Base-by-base conservation (phyloP, 1,140 invertebrate genomes). In the Propsilocerus akamusi region DNA sequence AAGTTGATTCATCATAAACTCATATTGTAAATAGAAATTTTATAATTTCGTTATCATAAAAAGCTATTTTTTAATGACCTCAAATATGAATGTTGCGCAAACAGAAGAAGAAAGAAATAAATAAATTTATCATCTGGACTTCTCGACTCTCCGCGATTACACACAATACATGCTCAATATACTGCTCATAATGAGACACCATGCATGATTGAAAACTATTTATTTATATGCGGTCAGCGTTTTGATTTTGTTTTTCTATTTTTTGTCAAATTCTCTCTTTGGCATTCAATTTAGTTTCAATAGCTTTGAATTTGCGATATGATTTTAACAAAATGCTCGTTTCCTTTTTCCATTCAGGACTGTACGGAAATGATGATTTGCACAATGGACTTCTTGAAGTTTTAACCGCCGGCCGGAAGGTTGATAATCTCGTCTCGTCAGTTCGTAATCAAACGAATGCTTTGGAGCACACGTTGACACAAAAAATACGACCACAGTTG, bases 331-430 rank as follows among this genome's bases (percentile, higher is more conserved):
- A n/a, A n/a, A n/a, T n/a, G n/a, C n/a, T n/a, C n/a, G n/a, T n/a
- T n/a, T n/a, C 14, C 10, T 32, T 11, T 20, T 26, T 49, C 10
- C 6, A 26, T 47, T 64, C 48, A 28, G 86, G 88, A 26, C 74
- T 93, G 5, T 93, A 90, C 68, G 92, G 90, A 30, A 95, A 94
- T 68, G 87, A 94, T 62, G 86, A 92, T 63, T 76, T 91, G 25
- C 89, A 95, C 72, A 89, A 88, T 64, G 90, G 87, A 8, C 68
- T 94, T 58, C 71, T 83, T 49, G 79, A 85, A 62, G 77, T 89
- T 51, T 71, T 88, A 50, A 72, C 79, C 46, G 80, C 88, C 10
- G 79, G 85, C 10, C 73, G 77, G 57, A 78, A 82, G 54, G 80
- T 92, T 52, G 81, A 90, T 52, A 74, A 76, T 22, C 72, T 82